These are phyloP conservation scores for Jacana jacana DNA, from an alignment of 2,113 vertebrate species.

Conservation along the genomic window DNA sequence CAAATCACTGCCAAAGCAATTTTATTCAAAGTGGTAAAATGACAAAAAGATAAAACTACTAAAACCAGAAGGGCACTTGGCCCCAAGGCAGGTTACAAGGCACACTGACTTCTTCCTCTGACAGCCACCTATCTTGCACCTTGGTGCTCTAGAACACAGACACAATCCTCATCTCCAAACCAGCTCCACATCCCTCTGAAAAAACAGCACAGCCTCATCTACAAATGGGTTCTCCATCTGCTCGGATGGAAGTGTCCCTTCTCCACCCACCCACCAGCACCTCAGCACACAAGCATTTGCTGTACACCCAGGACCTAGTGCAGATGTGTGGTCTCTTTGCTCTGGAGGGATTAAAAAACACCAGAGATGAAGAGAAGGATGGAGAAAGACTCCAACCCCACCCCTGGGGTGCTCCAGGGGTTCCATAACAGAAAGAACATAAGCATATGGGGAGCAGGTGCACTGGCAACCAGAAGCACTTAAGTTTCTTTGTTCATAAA, in stretches of 20 bases:
- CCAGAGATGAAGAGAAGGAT: neutral
- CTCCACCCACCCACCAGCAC: neutral
- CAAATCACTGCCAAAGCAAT: neutral
- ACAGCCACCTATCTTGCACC: neutral
- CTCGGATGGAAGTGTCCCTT: neutral
- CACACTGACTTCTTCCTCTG: neutral
- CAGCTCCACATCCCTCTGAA: rapidly evolving
- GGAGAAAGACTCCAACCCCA: neutral
- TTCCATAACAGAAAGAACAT: neutral
- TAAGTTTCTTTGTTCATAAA: neutral
- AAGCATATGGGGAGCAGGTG: neutral
- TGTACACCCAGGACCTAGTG: neutral
- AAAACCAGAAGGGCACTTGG: neutral
- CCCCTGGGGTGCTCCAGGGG: neutral
- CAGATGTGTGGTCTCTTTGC: neutral
- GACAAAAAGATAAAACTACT: neutral
- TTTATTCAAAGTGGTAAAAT: neutral
- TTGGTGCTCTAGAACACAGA: neutral
- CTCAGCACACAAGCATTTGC: neutral
- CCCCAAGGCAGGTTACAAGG: neutral
- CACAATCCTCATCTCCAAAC: neutral
- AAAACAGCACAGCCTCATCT: neutral
- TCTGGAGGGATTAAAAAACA: neutral
- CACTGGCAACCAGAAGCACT: neutral
- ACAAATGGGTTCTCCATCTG: neutral